Base-by-base conservation (phyloP, 2,888 invertebrate genomes). In the Stenchaetothrips biformis region DNA sequence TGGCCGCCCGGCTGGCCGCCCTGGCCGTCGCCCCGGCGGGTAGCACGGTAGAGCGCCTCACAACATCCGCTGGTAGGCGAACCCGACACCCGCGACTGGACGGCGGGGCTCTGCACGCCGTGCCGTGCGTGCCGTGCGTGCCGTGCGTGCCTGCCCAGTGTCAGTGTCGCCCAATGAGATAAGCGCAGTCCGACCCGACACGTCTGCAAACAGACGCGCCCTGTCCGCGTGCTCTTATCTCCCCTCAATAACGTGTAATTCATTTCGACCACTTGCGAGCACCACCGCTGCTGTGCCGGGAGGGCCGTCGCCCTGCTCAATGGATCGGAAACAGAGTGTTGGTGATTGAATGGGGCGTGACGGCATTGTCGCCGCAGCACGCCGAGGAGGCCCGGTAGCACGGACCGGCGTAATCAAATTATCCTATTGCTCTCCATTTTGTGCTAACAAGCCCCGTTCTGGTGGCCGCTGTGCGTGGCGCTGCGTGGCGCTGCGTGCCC, bases 361-460 rank as follows among this genome's bases (percentile, higher is more conserved):
- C 53, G 16, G 13, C 59, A 13, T 16, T 18, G 59, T 53, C 53
- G 16, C 13, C 16, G 53, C 53, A 2, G 13, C 37, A 37, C 37
- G 37, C 37, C 37, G 4, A 37, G 37, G 13, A 11, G 21, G 25
- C 67, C 67, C 67, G 67, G 67, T 74, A 74, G 67, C 67, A 74
- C 67, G 67, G 67, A 21, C 67, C 67, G 25, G 25, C 67, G 67
- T 74, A 74, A 74, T 74, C 67, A 74, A 74, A 74, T 74, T 74
- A 74, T 74, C 67, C 67, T 74, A 74, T 74, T 74, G 67, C 67
- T 74, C 25, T 74, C 67, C n/a, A 74, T 74, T 74, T 74, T 74
- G 9, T 4, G 25, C 67, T 74, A 74, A 74, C 67, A 74, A 74
- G 67, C 21, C 4, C 25, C 67, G 67, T 74, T 74, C 67, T 74